Percentiles rank a stretch among this genome's conserved stretches.
These are phyloP conservation scores for Pipistrellus nathusii DNA, from an alignment of 2,797 vertebrate genomes.

Conservation along the genomic window DNA sequence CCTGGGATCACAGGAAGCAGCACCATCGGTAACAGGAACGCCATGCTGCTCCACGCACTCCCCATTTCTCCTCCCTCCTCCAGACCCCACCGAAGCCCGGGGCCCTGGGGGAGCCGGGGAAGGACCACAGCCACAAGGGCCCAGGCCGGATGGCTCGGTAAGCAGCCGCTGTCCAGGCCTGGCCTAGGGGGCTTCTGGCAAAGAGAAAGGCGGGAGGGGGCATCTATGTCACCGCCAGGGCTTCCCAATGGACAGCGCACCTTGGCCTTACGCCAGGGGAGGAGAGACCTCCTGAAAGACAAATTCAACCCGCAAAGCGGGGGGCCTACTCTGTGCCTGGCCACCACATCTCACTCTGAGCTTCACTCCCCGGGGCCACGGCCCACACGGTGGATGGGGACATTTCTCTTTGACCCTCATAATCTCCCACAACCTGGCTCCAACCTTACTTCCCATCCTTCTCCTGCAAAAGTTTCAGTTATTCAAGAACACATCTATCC, in stretches of 20 bases:
- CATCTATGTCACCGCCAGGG: neutral
- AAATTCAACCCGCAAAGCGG: neutral
- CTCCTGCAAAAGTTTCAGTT: slow-evolving; percentile 15
- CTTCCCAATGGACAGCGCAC: neutral
- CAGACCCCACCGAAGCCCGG: neutral
- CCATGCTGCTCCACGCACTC: neutral
- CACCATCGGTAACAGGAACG: neutral
- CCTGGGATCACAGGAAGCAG: neutral
- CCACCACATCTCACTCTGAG: fast-evolving
- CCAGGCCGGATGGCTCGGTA: too few relatives aligned
- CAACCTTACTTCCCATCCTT: neutral
- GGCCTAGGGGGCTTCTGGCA: neutral
- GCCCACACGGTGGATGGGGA: neutral
- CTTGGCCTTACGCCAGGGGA: neutral
- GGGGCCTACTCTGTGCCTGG: neutral
- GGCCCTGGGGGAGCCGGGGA: neutral
- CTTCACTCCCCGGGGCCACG: neutral
- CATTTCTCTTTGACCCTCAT: neutral
- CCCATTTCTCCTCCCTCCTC: neutral
- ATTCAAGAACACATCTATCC: neutral
- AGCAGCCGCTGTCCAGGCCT: neutral
- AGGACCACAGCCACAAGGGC: neutral
- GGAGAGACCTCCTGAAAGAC: neutral
- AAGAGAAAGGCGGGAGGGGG: neutral
- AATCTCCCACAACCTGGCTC: neutral